phyloP scores from a whole-genome alignment of 2,797 vertebrate genomes.

The Botia kubotai region DNA sequence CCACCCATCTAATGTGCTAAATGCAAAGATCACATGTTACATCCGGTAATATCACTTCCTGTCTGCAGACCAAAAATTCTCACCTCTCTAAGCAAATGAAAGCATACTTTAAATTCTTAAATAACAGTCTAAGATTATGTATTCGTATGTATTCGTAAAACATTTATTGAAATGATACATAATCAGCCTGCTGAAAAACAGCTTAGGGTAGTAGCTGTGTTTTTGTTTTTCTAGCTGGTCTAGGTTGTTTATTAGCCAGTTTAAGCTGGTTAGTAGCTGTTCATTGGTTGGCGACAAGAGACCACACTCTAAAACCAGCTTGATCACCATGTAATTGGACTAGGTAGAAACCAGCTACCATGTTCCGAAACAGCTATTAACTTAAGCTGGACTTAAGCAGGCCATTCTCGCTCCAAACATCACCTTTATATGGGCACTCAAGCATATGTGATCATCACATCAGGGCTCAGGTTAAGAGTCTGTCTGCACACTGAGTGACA shows the following conservation, averaged over 20 bases:
- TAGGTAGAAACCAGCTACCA: not conserved
- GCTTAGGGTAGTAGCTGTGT: no score
- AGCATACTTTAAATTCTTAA: not conserved
- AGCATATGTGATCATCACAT: constrained; percentile 18
- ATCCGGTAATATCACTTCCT: constrained; percentile 44
- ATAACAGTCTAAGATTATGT: not conserved
- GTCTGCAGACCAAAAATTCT: constrained; percentile 19
- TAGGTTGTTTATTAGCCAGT: no score
- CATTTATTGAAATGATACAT: no score
- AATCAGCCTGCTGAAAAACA: no score
- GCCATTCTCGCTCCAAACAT: not conserved
- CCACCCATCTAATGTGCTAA: not conserved
- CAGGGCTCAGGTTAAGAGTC: constrained; percentile 20
- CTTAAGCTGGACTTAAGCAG: not conserved
- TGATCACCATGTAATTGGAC: not conserved
- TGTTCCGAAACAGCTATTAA: no score
- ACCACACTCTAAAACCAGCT: no score
- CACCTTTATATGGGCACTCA: not conserved
- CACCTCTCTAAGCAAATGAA: not conserved
- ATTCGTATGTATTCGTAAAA: no score
- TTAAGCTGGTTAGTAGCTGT: no score
- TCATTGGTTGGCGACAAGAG: no score
- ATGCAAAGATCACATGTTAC: not conserved
- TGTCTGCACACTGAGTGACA: constrained; percentile 22
- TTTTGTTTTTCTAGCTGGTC: no score